Conservation (phyloP, 2,797 vertebrate species). For the Cyclura pinguis region DNA sequence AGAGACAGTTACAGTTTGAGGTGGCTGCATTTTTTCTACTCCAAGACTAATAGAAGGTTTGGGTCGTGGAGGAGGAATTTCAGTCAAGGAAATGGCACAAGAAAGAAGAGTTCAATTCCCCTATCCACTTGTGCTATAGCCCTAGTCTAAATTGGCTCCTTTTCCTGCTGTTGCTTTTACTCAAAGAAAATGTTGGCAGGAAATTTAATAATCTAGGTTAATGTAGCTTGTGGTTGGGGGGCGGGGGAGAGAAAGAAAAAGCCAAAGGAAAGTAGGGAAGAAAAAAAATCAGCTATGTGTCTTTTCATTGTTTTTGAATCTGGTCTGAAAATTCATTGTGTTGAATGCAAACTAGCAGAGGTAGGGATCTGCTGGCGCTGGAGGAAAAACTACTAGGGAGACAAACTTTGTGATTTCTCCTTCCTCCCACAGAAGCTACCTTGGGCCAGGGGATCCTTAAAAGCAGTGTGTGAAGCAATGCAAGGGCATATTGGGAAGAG, state of each 20-base stretch:
- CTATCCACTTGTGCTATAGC: background rate
- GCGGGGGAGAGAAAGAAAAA: too few relatives aligned
- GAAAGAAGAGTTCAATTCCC: background rate
- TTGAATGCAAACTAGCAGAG: background rate
- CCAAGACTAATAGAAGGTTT: background rate
- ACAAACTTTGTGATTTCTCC: background rate
- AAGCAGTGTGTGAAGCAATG: background rate
- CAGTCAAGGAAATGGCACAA: background rate
- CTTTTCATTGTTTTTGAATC: background rate
- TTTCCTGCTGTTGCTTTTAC: background rate
- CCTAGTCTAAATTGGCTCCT: background rate
- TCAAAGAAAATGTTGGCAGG: background rate
- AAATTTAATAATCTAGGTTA: background rate
- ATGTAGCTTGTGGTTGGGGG: background rate
- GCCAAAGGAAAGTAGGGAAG: background rate
- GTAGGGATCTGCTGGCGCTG: background rate
- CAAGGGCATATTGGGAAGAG: background rate
- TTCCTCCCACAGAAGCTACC: background rate
- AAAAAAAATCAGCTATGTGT: background rate
- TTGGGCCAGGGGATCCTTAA: background rate
- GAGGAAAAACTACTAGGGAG: background rate
- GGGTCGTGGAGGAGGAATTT: background rate
- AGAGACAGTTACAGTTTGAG: background rate
- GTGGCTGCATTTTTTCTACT: background rate
- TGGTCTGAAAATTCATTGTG: background rate